A percentile compares a stretch with the other conserved stretches of the same genome.
Conservation (phyloP, 2,113 vertebrate genomes). For the Rhinogobius similis region DNA sequence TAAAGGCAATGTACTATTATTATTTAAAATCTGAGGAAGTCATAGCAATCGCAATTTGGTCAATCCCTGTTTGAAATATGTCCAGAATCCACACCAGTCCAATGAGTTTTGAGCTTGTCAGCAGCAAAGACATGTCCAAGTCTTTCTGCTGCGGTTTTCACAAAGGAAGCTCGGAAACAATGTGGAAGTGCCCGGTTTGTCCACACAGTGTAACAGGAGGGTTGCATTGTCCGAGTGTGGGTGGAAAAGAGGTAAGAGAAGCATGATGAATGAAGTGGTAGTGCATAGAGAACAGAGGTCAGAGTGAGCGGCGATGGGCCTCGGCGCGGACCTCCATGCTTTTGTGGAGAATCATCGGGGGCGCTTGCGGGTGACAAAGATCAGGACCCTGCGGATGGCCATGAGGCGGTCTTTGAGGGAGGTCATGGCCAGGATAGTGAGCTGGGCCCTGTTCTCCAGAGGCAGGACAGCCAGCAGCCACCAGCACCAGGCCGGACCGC, state of each 20-base stretch:
- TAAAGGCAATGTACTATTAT: background rate
- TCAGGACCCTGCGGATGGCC: slow-evolving; percentile 84
- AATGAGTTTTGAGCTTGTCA: background rate
- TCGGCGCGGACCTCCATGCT: background rate
- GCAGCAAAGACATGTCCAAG: background rate
- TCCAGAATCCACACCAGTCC: background rate
- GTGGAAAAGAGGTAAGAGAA: slow-evolving; percentile 1
- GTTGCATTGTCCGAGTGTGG: background rate
- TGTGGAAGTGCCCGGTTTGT: background rate
- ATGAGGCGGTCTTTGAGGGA: slow-evolving; percentile 89
- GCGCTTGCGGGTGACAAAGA: slow-evolving; percentile 88
- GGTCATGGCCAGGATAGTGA: slow-evolving; percentile 88
- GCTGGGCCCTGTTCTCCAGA: slow-evolving; percentile 87
- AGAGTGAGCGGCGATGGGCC: background rate
- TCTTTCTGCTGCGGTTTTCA: background rate
- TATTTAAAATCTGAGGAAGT: background rate
- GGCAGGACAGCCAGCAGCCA: slow-evolving; percentile 91
- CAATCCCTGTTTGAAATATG: background rate
- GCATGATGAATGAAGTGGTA: background rate
- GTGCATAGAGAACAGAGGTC: slow-evolving; percentile 40
- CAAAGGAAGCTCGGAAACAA: background rate
- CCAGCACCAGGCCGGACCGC: slow-evolving; percentile 92
- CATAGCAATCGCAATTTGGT: background rate
- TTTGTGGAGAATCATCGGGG: slow-evolving; percentile 74
- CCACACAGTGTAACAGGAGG: background rate